Conservation (phyloP, 2,888 invertebrate genomes). For the Melinaea marsaeus region DNA sequence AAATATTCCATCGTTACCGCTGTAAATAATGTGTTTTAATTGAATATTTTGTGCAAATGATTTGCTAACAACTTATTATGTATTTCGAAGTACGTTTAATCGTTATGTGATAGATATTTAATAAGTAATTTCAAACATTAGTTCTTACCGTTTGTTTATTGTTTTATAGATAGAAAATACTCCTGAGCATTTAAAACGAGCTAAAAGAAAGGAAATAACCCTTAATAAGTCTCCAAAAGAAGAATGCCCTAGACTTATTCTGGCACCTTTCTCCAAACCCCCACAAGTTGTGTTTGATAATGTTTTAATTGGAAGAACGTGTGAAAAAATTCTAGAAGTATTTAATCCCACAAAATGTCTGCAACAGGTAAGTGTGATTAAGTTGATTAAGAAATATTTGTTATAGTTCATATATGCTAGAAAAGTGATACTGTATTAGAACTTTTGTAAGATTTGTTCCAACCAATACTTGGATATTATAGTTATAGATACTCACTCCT, state of each 20-base stretch:
- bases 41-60: not conserved
- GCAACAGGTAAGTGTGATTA: slow-evolving; percentile 54
- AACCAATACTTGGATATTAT: too few species aligned
- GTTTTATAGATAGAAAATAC: slow-evolving; percentile 68
- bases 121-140: not conserved
- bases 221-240: slow-evolving; percentile 55
- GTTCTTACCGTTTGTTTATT: not conserved
- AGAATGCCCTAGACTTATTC: slow-evolving; percentile 71
- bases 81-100: slow-evolving; percentile 53
- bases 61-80: slow-evolving; percentile 36
- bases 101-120: not conserved
- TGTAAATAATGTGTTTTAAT: slow-evolving; percentile 39
- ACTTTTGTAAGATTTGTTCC: too few species aligned
- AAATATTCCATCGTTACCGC: not conserved
- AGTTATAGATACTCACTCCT: too few species aligned
- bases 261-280: slow-evolving; percentile 82
- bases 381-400: not conserved
- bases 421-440: too few species aligned
- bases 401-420: too few species aligned
- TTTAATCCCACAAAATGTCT: slow-evolving; percentile 75
- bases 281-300: slow-evolving; percentile 83
- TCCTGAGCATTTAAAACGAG: slow-evolving; percentile 61
- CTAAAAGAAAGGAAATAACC: slow-evolving; percentile 53
- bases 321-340: slow-evolving; percentile 75
- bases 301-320: slow-evolving; percentile 77